phyloP scores from a whole-genome alignment of 2,113 vertebrate species.

The Arothron firmamentum region DNA sequence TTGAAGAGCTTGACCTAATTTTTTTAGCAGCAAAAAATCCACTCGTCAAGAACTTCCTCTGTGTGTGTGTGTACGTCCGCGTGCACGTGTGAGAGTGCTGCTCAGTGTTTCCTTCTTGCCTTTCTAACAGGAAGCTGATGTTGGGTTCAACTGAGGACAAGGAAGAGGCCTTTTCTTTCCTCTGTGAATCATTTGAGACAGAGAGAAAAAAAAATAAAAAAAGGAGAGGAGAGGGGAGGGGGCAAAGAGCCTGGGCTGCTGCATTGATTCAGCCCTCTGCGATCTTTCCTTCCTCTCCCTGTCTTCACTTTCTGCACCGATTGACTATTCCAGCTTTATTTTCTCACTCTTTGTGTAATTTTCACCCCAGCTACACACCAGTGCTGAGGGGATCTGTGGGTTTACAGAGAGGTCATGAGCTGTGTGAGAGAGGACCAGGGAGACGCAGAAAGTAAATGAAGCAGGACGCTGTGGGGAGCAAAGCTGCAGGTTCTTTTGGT shows the following conservation, averaged over 20 bases:
- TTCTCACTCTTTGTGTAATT: slow-evolving; percentile 8
- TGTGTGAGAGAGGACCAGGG: slow-evolving; percentile 69
- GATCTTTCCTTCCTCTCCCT: slow-evolving; percentile 74
- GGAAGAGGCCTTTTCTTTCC: slow-evolving; percentile 82
- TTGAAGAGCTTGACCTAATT: slow-evolving; percentile 80
- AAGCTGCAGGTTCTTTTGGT: slow-evolving; percentile 76
- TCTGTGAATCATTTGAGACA: slow-evolving; percentile 79
- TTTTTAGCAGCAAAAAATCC: slow-evolving; percentile 72
- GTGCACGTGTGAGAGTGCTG: slow-evolving; percentile 47
- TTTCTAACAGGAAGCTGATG: slow-evolving; percentile 84
- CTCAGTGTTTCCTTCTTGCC: slow-evolving; percentile 78
- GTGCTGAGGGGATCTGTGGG: slow-evolving; percentile 69
- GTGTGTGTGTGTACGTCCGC: slow-evolving; percentile 52
- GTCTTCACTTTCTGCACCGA: slow-evolving; percentile 73
- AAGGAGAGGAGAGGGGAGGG: background rate
- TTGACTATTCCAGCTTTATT: slow-evolving; percentile 76
- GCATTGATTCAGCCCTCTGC: slow-evolving; percentile 76
- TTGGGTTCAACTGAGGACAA: slow-evolving; percentile 86
- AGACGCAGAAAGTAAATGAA: slow-evolving; percentile 51
- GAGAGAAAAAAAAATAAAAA: slow-evolving; percentile 31
- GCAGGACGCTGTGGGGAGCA: slow-evolving; percentile 40
- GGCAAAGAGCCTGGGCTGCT: slow-evolving; percentile 65
- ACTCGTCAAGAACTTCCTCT: slow-evolving; percentile 75
- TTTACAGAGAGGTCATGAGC: slow-evolving; percentile 71
- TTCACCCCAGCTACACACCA: slow-evolving; percentile 69